Evolutionary conservation across 2,113 vertebrate species (phyloP).

Genomic region (Cathartes aura): DNA sequence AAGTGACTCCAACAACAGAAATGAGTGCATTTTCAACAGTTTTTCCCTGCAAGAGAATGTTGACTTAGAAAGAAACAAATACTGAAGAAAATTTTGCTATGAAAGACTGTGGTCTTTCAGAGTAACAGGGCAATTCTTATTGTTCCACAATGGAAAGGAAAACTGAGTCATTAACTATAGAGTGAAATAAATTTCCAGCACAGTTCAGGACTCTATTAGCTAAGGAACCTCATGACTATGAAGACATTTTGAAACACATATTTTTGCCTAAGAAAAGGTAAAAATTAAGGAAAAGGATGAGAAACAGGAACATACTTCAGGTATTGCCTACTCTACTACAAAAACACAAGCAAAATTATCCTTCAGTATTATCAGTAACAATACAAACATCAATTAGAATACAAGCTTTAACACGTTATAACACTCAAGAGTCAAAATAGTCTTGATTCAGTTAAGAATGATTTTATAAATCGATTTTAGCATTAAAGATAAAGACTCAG

Average conservation of each 20-base stretch:
- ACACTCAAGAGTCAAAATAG: background rate
- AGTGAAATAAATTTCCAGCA: background rate
- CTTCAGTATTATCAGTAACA: background rate
- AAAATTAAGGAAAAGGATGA: background rate
- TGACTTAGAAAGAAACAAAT: conserved; percentile 7
- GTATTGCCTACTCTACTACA: background rate
- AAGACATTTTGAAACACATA: background rate
- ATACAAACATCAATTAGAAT: background rate
- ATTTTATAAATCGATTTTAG: background rate
- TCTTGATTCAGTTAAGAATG: background rate
- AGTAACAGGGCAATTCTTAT: background rate
- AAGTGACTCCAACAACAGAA: background rate
- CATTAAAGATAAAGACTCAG: background rate
- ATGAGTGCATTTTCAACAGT: background rate
- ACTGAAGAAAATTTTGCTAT: background rate
- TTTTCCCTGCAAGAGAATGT: background rate
- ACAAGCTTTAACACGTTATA: background rate
- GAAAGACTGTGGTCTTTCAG: background rate
- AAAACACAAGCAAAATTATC: background rate
- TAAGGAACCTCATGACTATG: background rate
- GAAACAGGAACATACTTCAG: background rate
- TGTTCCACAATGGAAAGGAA: conserved; percentile 14
- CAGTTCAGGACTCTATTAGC: background rate
- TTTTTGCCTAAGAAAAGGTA: background rate
- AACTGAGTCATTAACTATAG: background rate